phyloP scores from a whole-genome alignment of 2,888 invertebrate genomes.

The Nephrotoma flavescens region DNA sequence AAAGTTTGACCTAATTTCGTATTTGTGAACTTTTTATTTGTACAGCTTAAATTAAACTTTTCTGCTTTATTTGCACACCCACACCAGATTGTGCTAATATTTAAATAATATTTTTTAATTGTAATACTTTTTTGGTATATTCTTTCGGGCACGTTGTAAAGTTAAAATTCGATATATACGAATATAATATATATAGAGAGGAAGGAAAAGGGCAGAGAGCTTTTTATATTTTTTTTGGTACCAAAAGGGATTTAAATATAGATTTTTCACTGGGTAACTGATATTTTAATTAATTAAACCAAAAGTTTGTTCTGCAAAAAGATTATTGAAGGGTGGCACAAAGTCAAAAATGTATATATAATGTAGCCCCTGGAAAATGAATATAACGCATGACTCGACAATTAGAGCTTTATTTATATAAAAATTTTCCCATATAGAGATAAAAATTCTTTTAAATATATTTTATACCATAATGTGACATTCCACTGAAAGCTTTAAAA shows the following conservation, averaged over 20 bases:
- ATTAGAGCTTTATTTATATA: neutral
- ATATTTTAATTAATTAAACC: neutral
- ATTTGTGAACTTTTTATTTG: neutral
- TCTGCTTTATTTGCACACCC: neutral
- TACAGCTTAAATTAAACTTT: neutral
- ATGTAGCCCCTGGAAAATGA: too few species aligned
- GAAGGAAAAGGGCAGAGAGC: neutral
- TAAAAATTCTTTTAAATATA: too few species aligned
- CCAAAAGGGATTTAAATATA: neutral
- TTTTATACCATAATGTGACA: neutral
- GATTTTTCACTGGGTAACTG: neutral
- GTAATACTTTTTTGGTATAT: neutral
- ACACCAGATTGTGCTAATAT: neutral
- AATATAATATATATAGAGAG: too few species aligned
- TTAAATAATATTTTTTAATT: neutral
- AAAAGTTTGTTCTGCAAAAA: neutral
- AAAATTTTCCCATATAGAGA: too few species aligned
- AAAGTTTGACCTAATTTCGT: neutral
- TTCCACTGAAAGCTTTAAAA: neutral
- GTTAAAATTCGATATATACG: neutral
- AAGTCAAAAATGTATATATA: neutral
- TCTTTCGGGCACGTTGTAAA: neutral
- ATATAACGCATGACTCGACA: neutral
- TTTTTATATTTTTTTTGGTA: neutral
- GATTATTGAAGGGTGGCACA: neutral